Evolutionary conservation across 2,888 invertebrate species (phyloP), one percentile per base, ranked within the genome.

Genomic region (Xestia sexstrigata): DNA sequence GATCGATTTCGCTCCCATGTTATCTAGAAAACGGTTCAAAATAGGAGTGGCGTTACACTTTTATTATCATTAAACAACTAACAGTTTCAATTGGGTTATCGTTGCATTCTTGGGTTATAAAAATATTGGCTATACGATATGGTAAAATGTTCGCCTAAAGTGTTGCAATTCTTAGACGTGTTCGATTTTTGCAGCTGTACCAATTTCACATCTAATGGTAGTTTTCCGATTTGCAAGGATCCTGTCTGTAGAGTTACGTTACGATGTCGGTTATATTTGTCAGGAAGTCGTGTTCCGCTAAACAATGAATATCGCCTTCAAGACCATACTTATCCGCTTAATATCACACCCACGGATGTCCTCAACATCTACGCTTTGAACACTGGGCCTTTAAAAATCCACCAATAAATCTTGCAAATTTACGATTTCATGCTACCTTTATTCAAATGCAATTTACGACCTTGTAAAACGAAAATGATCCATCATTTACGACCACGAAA

Each of bases 221-320:
- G 63, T 67, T 52, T 60, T 49, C 63, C 70, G 58, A 74, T 74
- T 60, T 63, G 45, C 23, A 73, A 70, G 39, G 69, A 75, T 73
- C 49, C 55, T 72, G 62, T 52, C 17, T 15, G 39, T 35, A 60
- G 30, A 73, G 76, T 58, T 58, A 65, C 45, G 76, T 58, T 58
- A 65, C 45, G 52, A 68, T 15, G 63, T 47, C 63, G n/a, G 71
- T 58, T 74, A 68, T 20, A 71, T 79, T 79, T 55, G 70, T 70
- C 62, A 72, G 82, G 85, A 81, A 70, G 76, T 73, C 55, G 58
- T 60, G 72, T 81, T 81, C 85, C 82, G 85, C n/a, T 45, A 76
- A 81, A 70, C 70, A 85, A 83, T 83, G 76, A 85, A 76, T 76
- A 49, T 74, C 30, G 70, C 85, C 85, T 85, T 81, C 81, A 82